These are phyloP conservation scores for Drosophila atripex DNA, from an alignment of 2,888 invertebrate species.

Conservation along the genomic window DNA sequence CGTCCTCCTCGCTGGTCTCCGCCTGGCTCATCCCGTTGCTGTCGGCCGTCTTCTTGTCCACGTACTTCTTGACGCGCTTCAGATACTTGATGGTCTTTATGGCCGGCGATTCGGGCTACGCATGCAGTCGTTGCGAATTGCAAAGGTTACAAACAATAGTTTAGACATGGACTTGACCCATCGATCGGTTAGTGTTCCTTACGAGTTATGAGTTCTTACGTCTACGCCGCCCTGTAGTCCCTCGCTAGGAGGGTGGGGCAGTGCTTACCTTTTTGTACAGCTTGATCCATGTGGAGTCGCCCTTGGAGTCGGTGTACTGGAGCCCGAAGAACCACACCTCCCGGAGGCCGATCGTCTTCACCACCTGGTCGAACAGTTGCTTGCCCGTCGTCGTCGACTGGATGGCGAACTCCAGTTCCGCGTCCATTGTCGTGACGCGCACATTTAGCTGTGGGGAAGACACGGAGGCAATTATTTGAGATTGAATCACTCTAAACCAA, in stretches of 20 bases:
- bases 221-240: background rate
- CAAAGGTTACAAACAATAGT: background rate
- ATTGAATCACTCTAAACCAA: background rate
- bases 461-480: background rate
- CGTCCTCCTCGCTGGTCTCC: conserved; percentile 85
- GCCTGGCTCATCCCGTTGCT: conserved; percentile 72
- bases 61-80: conserved; percentile 83
- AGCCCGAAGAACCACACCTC: conserved; percentile 99
- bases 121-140: background rate
- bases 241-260: background rate
- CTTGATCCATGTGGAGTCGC: conserved; percentile 99
- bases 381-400: conserved; percentile 99
- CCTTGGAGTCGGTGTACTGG: conserved; percentile 99
- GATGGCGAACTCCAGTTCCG: conserved; percentile 99
- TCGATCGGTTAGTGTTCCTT: background rate
- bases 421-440: conserved; percentile 99
- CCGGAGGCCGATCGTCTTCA: conserved; percentile 99
- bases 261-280: conserved; percentile 98
- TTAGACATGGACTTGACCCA: background rate
- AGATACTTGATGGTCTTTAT: conserved; percentile 83
- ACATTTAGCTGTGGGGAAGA: conserved; percentile 93
- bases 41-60: conserved; percentile 83
- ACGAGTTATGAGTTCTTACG: background rate
- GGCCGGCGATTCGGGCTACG: conserved; percentile 83
- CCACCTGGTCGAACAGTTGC: conserved; percentile 99